phyloP scores from a whole-genome alignment of 2,888 invertebrate species.

The Lithophane ornitopus region DNA sequence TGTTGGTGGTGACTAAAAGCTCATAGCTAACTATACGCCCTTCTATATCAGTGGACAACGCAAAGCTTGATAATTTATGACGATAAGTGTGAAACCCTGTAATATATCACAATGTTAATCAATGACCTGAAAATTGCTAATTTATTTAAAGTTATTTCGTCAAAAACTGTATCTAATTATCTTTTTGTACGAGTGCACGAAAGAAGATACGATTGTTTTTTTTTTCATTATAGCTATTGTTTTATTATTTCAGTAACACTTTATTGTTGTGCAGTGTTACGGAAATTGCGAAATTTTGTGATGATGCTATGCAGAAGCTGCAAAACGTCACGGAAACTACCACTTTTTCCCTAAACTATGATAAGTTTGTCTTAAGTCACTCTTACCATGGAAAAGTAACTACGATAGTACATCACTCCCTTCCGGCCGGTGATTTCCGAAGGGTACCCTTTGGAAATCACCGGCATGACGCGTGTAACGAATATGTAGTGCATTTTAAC shows the following conservation, averaged over 20 bases:
- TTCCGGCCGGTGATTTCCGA: slow-evolving; percentile 3
- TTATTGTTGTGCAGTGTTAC: slow-evolving; percentile 67
- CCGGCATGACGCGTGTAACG: slow-evolving; percentile 44
- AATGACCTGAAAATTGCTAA: slow-evolving; percentile 4
- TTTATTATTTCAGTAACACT: slow-evolving; percentile 72
- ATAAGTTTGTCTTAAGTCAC: neutral
- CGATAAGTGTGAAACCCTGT: neutral
- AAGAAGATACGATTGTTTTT: slow-evolving; percentile 75
- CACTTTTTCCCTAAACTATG: neutral
- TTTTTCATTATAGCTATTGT: slow-evolving; percentile 72
- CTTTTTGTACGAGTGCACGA: slow-evolving; percentile 66
- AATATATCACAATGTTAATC: neutral
- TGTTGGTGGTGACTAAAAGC: slow-evolving; percentile 3
- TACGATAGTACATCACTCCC: slow-evolving; percentile 25
- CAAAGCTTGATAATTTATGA: neutral
- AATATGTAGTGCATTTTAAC: slow-evolving; percentile 50
- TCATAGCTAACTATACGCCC: too few species aligned
- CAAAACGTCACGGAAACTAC: neutral
- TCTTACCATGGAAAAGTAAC: slow-evolving; percentile 18
- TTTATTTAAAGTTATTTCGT: slow-evolving; percentile 50
- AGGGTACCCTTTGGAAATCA: slow-evolving; percentile 37
- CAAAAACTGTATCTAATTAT: slow-evolving; percentile 67
- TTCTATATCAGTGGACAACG: neutral
- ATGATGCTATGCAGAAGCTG: slow-evolving; percentile 28
- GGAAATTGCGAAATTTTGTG: slow-evolving; percentile 71